Evolutionary conservation across 2,113 vertebrate species (phyloP), one percentile per base, ranked within the genome.

Genomic region (Engystomops pustulosus): DNA sequence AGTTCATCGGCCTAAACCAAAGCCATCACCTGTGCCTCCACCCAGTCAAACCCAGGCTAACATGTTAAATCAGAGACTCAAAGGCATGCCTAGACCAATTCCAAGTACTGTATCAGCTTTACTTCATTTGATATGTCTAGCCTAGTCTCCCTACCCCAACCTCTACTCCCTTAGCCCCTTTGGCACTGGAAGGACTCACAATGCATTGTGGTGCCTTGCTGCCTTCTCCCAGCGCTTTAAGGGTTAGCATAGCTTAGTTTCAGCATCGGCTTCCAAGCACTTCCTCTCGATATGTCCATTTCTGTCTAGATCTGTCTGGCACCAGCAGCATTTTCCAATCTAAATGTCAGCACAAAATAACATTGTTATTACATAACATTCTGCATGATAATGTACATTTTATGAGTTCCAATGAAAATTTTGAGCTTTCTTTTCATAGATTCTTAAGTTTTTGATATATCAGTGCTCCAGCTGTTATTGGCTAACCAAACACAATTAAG

Each of bases 321-420:
- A 94, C 94, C 95, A 91, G 92, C 93, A 94, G 93, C 94, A 95
- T 95, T 94, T 94, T 93, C 93, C 91, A 94, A 94, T 93, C 91
- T 93, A 91, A 93, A 93, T 92, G 94, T 95, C 94, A 94, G 93
- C 94, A 95, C 93, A 92, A 94, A 95, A 94, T 92, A 94, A 92
- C 91, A 93, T 94, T 90, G 91, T 92, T 93, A 91, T 91, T 94
- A 92, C 93, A 93, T 92, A 94, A 94, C 92, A 93, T 96, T 93
- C 91, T 97, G 97, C 97, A 98, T 98, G 97, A 95, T 87, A 86
- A 92, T 87, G 95, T 92, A 95, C 94, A 89, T 94, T 95, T 91
- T 95, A 94, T 94, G 90, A 93, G 92, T 91, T 94, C 93, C 90
- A 89, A 88, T 91, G 89, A 89, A 91, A 91, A 89, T 93, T 92